Conservation (phyloP, 2,888 invertebrate species). For the Fragum fragum region DNA sequence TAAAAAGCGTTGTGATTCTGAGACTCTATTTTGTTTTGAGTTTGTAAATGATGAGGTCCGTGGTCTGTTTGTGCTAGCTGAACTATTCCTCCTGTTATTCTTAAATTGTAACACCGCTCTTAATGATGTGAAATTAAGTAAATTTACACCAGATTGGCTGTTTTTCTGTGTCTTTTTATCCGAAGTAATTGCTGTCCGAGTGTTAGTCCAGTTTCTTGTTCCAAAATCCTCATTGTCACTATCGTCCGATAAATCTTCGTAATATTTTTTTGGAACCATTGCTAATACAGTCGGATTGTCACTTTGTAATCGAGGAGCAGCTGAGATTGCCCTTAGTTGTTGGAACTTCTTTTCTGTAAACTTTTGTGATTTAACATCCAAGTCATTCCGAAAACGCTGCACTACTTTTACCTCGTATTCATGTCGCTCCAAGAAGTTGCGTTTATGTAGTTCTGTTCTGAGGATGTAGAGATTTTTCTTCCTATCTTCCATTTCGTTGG, state of each 20-base stretch:
- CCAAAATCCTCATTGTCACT: neutral
- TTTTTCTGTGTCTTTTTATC: neutral
- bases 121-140: constrained; percentile 4
- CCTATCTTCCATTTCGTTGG: constrained; percentile 64
- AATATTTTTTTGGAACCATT: constrained; percentile 49
- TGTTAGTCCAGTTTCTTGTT: neutral
- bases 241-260: constrained; percentile 26
- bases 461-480: constrained; percentile 47
- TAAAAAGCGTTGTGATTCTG: constrained; percentile 12
- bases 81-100: neutral
- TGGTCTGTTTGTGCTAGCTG: neutral
- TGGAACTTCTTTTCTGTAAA: constrained; percentile 67
- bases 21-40: neutral
- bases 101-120: constrained; percentile 17
- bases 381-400: constrained; percentile 54
- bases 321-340: constrained; percentile 47
- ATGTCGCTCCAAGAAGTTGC: constrained; percentile 50
- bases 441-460: constrained; percentile 49
- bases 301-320: constrained; percentile 36
- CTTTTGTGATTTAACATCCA: constrained; percentile 63
- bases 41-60: constrained; percentile 7
- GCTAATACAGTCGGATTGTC: constrained; percentile 26
- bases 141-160: neutral
- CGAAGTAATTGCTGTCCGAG: neutral
- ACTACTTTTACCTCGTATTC: constrained; percentile 62